phyloP scores from a whole-genome alignment of 2,797 vertebrate genomes.

The Kryptopterus vitreolus region DNA sequence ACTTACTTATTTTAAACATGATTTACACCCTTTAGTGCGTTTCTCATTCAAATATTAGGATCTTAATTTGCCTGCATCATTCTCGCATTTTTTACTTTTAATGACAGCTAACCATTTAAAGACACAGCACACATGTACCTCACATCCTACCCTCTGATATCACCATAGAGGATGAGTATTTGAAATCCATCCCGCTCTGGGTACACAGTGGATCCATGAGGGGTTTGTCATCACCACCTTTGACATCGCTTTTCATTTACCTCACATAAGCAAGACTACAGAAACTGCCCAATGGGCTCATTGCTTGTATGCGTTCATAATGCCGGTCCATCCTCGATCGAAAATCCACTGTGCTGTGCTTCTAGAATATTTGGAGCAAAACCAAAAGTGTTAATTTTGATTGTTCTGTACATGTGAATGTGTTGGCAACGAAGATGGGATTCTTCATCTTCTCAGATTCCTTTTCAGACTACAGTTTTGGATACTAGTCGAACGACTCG shows the following conservation, averaged over 20 bases:
- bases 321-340: conserved; percentile 44
- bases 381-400: neutral
- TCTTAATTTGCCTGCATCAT: neutral
- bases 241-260: conserved; percentile 79
- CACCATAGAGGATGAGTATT: conserved; percentile 12
- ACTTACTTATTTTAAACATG: neutral
- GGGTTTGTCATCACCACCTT: conserved; percentile 67
- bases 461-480: conserved; percentile 89
- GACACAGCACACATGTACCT: neutral
- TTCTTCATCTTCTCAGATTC: conserved; percentile 68
- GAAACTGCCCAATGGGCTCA: conserved; percentile 36
- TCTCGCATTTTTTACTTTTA: conserved; percentile 26
- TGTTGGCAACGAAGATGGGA: neutral
- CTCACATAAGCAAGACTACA: conserved; percentile 68
- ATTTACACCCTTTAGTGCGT: neutral
- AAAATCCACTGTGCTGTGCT: conserved; percentile 1
- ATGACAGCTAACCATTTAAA: conserved; percentile 23
- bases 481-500: conserved; percentile 95
- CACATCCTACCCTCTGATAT: neutral
- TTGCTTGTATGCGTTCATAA: conserved; percentile 52
- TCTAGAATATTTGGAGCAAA: conserved; percentile 23
- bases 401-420: neutral
- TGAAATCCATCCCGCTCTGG: neutral
- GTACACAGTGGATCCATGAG: conserved; percentile 6
- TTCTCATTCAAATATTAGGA: conserved; percentile 2